Evolutionary conservation across 1,140 invertebrate species (phyloP), one percentile per base, ranked within the genome.

Genomic region (Lithobius niger): DNA sequence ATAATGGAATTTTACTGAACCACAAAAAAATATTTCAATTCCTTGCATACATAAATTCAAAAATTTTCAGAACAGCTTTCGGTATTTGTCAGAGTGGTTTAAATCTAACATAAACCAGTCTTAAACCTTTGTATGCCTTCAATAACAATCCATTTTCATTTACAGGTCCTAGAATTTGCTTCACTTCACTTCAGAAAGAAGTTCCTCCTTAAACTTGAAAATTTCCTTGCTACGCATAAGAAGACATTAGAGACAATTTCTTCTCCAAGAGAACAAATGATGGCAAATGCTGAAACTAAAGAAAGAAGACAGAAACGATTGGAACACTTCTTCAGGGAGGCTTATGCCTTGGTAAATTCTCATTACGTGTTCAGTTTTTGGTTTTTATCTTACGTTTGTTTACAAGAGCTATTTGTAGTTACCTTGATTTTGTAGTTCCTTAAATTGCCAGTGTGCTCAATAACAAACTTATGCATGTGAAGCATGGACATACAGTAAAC

Each of bases 261-360:
- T 65, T 74, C 76, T 0, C 76, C 77, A 59, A 77, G 88, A 49
- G 92, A 97, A 60, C 79, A 90, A 44, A 88, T 99, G 76, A 69
- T 97, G 47, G 82, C 86, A 19, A 86, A 91, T 64, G 95, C 95
- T 10, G 92, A 97, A 72, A 99, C 95, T 0, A 87, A 93, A 64
- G 91, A 97, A 65, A 79, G 96, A 45, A 72, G 96, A 25, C 92
- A 98, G 64, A 84, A 88, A 60, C 83, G 93, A 61, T 69, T 99
- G 25, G 95, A 98, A 66, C 91, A 97, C 71, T 99, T 99, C 76
- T 99, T 99, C 73, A 80, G 95, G 60, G 93, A 97, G 72, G 94
- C 96, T 0, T 99, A 99, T 64, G 89, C 93, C 1, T 75, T 97
- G 66, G 73, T 75, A 59, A 60, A 47, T n/a, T 42, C 21, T 45